These are phyloP conservation scores for Drosophila sucinea DNA, from an alignment of 1,140 invertebrate genomes.

Conservation along the genomic window DNA sequence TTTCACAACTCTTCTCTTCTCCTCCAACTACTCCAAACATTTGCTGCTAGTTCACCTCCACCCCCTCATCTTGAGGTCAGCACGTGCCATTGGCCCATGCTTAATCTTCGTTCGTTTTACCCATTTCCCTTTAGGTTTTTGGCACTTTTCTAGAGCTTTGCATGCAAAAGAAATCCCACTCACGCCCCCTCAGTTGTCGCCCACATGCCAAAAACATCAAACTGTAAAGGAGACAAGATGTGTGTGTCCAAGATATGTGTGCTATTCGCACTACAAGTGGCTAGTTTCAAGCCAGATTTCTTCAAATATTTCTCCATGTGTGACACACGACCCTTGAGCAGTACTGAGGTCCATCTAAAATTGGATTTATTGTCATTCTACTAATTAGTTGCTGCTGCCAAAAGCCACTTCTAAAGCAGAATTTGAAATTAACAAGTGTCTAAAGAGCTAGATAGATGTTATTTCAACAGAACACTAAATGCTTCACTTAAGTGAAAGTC, in stretches of 20 bases:
- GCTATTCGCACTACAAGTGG: neutral
- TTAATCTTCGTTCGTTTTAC: constrained; percentile 73
- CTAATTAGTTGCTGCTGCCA: no score
- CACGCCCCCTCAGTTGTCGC: constrained; percentile 1
- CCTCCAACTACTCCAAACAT: neutral
- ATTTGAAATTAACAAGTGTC: no score
- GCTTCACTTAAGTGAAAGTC: no score
- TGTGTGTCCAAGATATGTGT: neutral
- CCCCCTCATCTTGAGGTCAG: constrained; percentile 54
- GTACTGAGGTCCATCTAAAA: no score
- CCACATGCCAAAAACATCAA: constrained; percentile 9
- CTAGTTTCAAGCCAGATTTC: constrained; percentile 4
- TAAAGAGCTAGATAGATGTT: no score
- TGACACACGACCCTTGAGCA: no score
- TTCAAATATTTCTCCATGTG: neutral
- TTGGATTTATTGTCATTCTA: no score
- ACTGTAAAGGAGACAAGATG: constrained; percentile 14
- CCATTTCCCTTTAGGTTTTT: constrained; percentile 28
- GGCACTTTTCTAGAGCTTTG: constrained; percentile 75
- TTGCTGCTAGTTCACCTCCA: neutral
- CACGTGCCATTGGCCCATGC: constrained; percentile 74
- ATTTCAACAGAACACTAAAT: no score
- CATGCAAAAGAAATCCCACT: constrained; percentile 70
- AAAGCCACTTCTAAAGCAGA: no score
- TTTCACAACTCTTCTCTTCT: constrained; percentile 54